A percentile compares a stretch with the other conserved stretches of the same genome.
Evolutionary conservation across 2,113 vertebrate genomes (phyloP).

Genomic region (Ctenodactylus gundi): DNA sequence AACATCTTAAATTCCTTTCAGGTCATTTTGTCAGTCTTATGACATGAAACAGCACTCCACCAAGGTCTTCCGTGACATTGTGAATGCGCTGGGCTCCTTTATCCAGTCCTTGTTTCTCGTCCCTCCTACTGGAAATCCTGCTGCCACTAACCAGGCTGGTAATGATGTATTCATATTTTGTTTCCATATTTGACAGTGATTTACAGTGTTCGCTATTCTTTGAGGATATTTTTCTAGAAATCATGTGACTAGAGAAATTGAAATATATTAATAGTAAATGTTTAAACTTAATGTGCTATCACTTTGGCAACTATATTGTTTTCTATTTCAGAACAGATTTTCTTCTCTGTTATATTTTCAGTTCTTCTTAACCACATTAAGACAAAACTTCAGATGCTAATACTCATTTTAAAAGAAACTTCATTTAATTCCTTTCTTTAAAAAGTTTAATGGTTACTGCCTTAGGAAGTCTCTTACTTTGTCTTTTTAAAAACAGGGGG

Average conservation of each 20-base stretch:
- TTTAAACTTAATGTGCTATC: not conserved
- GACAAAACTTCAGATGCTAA: not conserved
- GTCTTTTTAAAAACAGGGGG: not conserved
- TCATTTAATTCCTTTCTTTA: slow-evolving; percentile 22
- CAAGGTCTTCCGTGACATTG: slow-evolving; percentile 98
- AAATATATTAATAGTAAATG: not conserved
- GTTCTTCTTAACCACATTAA: not conserved
- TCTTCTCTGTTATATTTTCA: slow-evolving; percentile 24
- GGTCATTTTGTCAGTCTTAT: slow-evolving; percentile 98
- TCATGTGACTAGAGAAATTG: not conserved
- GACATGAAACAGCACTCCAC: slow-evolving; percentile 99
- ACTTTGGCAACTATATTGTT: not conserved
- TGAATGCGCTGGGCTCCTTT: slow-evolving; percentile 98
- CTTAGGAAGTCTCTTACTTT: not conserved
- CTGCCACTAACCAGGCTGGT: slow-evolving; percentile 89
- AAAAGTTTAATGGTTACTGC: not conserved
- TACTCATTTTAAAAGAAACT: slow-evolving; percentile 22
- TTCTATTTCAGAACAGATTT: slow-evolving; percentile 37
- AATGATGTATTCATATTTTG: slow-evolving; percentile 61
- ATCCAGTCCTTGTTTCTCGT: slow-evolving; percentile 98
- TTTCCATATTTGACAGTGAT: not conserved
- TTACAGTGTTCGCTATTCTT: not conserved
- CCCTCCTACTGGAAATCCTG: slow-evolving; percentile 88
- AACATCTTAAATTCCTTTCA: slow-evolving; percentile 80
- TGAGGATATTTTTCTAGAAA: slow-evolving; percentile 6